Conservation (phyloP, 2,888 invertebrate genomes). For the Cyrtodaria siliqua region DNA sequence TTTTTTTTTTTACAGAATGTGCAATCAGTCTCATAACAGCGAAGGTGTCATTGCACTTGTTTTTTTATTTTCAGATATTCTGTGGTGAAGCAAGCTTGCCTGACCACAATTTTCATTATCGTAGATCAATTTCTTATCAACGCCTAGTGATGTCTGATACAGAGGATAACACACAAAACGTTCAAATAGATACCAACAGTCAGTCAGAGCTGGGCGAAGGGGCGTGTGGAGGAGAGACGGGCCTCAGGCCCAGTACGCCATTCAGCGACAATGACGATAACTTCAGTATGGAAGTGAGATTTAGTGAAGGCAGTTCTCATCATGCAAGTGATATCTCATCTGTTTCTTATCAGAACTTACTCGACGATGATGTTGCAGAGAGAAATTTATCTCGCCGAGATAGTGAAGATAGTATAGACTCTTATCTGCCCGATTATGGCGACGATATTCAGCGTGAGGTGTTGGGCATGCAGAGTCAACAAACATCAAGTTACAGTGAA, state of each 20-base stretch:
- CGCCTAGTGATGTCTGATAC: slow-evolving; percentile 65
- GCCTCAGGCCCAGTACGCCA: slow-evolving; percentile 62
- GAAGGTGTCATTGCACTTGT: too few relatives aligned
- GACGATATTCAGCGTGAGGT: slow-evolving; percentile 71
- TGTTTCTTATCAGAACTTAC: slow-evolving; percentile 82
- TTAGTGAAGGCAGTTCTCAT: slow-evolving; percentile 83
- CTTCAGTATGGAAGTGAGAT: slow-evolving; percentile 84
- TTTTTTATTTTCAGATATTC: slow-evolving; percentile 24
- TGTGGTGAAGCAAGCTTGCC: slow-evolving; percentile 15
- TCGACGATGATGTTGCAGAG: slow-evolving; percentile 76
- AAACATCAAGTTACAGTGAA: slow-evolving; percentile 49
- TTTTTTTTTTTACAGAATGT: too few relatives aligned
- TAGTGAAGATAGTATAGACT: slow-evolving; percentile 82
- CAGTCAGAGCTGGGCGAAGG: slow-evolving; percentile 63
- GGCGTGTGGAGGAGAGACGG: slow-evolving; percentile 67
- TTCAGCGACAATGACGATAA: slow-evolving; percentile 80
- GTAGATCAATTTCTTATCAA: slow-evolving; percentile 17
- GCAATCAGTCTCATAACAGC: too few relatives aligned
- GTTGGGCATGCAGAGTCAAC: slow-evolving; percentile 20
- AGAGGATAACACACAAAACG: slow-evolving; percentile 50
- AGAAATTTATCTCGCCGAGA: slow-evolving; percentile 74
- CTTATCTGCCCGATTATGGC: slow-evolving; percentile 75
- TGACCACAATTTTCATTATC: slow-evolving; percentile 9
- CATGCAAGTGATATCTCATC: slow-evolving; percentile 84
- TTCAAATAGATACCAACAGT: slow-evolving; percentile 49